Conservation (phyloP, 1,140 invertebrate species). For the Drosophila watanabei region DNA sequence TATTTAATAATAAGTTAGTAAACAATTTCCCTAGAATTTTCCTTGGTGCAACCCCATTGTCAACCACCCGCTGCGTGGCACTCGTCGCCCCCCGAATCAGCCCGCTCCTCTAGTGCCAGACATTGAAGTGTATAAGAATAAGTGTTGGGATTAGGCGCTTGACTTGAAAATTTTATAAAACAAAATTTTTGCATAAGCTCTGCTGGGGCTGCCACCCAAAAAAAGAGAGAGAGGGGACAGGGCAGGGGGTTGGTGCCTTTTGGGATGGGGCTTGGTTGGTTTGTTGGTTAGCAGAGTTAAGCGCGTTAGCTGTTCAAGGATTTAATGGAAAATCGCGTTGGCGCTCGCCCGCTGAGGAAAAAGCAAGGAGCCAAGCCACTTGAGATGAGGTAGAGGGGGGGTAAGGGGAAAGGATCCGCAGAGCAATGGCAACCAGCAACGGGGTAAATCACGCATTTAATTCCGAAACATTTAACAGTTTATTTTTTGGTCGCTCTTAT, state of each 20-base stretch:
- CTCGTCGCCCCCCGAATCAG: neutral
- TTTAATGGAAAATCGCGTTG: constrained; percentile 80
- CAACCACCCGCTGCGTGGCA: constrained; percentile 8
- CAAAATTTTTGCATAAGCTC: constrained; percentile 84
- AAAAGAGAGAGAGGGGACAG: neutral
- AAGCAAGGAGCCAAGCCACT: constrained; percentile 30
- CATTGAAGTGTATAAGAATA: constrained; percentile 84
- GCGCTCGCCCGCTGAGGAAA: constrained; percentile 47
- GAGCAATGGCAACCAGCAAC: constrained; percentile 45
- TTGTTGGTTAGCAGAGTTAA: constrained; percentile 73
- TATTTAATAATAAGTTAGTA: neutral
- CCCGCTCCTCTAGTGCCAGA: constrained; percentile 64
- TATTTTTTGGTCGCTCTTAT: constrained; percentile 69
- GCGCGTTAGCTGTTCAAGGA: constrained; percentile 81
- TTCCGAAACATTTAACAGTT: constrained; percentile 84
- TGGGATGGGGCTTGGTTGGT: constrained; percentile 28
- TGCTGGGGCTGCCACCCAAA: constrained; percentile 40
- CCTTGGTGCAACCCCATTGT: neutral
- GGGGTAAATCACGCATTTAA: constrained; percentile 84
- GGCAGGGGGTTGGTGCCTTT: neutral
- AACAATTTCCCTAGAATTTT: neutral
- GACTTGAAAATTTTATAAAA: constrained; percentile 85
- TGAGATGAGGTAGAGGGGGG: constrained; percentile 4
- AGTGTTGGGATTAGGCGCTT: constrained; percentile 84
- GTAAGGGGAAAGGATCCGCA: neutral